Conservation (phyloP, 1,140 invertebrate species). For the Octopus bimaculoides region DNA sequence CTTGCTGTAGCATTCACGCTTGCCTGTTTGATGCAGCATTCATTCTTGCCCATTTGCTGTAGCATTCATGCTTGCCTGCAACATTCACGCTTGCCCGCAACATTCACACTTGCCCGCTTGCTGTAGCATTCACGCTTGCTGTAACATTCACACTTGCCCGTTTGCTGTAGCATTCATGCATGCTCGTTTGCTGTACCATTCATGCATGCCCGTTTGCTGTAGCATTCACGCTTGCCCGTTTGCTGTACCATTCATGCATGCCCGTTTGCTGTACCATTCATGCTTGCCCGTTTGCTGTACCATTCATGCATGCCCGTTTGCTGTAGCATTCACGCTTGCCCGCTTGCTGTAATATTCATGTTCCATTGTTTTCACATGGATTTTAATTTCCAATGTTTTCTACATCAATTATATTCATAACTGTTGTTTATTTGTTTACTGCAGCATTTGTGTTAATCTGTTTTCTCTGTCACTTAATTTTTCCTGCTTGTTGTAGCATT, state of each 20-base stretch:
- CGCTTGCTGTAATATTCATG: too few relatives aligned
- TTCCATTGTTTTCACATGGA: too few relatives aligned
- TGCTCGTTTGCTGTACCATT: neutral
- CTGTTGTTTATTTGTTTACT: too few relatives aligned
- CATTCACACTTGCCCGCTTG: neutral
- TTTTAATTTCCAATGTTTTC: too few relatives aligned
- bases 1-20: too few relatives aligned
- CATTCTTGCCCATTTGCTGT: too few relatives aligned
- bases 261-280: neutral
- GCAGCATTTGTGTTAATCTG: too few relatives aligned
- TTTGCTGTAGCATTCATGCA: neutral
- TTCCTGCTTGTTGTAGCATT: too few relatives aligned
- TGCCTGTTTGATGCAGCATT: too few relatives aligned
- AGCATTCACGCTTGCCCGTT: neutral
- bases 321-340: neutral
- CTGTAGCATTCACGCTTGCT: neutral
- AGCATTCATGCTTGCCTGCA: neutral
- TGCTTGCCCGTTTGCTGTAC: too few relatives aligned
- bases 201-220: neutral
- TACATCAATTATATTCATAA: too few relatives aligned
- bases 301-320: neutral
- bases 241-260: neutral
- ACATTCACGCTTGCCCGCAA: neutral
- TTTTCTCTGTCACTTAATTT: too few relatives aligned
- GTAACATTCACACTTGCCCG: neutral